Evolutionary conservation across 1,140 invertebrate genomes (phyloP).

Genomic region (Lethrus apterus): DNA sequence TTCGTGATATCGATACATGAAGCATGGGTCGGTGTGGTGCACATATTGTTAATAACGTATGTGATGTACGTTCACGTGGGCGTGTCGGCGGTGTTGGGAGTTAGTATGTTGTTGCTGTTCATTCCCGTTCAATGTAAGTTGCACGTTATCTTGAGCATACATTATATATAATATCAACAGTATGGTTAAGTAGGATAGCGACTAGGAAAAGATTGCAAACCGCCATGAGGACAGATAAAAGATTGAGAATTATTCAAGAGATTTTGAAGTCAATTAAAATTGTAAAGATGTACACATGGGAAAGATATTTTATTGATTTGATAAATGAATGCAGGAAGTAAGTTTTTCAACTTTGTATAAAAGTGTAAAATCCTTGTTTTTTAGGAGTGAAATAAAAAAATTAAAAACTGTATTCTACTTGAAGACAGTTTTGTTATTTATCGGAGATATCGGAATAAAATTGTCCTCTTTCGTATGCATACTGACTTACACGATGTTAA

Average conservation of each 20-base stretch:
- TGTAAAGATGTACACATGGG: constrained; percentile 19
- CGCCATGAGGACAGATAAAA: constrained; percentile 13
- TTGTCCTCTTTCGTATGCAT: constrained; percentile 43
- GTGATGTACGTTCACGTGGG: constrained; percentile 70
- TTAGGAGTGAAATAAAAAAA: constrained; percentile 14
- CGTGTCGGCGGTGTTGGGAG: constrained; percentile 65
- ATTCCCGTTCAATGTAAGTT: constrained; percentile 73
- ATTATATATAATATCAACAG: constrained; percentile 12
- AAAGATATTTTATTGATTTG: constrained; percentile 12
- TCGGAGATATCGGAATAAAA: constrained; percentile 1
- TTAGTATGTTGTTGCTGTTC: constrained; percentile 68
- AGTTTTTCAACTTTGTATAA: background rate
- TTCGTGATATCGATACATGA: constrained; percentile 8
- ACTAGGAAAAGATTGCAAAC: constrained; percentile 11
- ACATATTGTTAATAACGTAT: constrained; percentile 35
- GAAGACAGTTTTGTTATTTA: background rate
- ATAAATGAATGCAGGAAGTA: constrained; percentile 11
- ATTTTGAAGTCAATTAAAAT: constrained; percentile 15
- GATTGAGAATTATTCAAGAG: constrained; percentile 16
- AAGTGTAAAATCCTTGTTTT: background rate
- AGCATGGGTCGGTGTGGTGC: constrained; percentile 5
- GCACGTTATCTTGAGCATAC: background rate
- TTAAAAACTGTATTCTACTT: constrained; percentile 15
- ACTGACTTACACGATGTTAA: constrained; percentile 60
- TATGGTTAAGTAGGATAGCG: constrained; percentile 10